These are phyloP conservation scores for Ericerus pela DNA, from an alignment of 1,140 invertebrate species.

Conservation along the genomic window DNA sequence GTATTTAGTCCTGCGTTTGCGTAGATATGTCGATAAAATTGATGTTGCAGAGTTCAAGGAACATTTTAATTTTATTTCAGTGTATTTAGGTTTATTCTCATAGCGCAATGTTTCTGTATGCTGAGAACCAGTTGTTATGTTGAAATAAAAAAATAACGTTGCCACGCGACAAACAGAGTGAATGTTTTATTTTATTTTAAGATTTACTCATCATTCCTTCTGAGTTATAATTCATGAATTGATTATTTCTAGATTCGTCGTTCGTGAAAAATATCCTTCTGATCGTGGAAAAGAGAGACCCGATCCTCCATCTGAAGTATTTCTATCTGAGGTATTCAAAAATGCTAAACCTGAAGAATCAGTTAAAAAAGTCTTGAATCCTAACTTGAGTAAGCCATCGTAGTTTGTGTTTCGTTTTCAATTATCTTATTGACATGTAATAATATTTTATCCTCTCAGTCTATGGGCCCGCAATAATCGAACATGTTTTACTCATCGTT, in stretches of 20 bases:
- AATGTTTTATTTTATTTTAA: conserved; percentile 3
- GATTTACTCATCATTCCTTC: conserved; percentile 14
- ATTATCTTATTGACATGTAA: neutral
- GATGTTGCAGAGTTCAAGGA: neutral
- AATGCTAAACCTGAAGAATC: conserved; percentile 56
- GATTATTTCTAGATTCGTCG: conserved; percentile 41
- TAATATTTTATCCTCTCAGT: conserved; percentile 36
- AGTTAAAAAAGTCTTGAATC: conserved; percentile 74
- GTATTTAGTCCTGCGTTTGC: too few relatives aligned
- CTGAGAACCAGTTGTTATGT: too few relatives aligned
- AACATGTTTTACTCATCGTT: conserved; percentile 63
- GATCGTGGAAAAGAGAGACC: conserved; percentile 49
- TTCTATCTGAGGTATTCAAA: conserved; percentile 41
- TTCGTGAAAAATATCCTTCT: conserved; percentile 79
- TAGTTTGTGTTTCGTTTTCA: neutral
- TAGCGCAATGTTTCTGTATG: too few relatives aligned
- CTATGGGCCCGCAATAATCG: conserved; percentile 78
- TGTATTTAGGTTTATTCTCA: neutral
- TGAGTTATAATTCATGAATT: too few relatives aligned
- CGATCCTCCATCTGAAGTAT: conserved; percentile 33
- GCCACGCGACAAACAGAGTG: too few relatives aligned
- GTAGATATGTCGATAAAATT: neutral
- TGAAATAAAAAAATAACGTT: neutral
- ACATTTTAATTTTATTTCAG: neutral
- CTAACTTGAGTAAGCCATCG: conserved; percentile 45